Evolutionary conservation across 2,797 vertebrate species (phyloP), one percentile per base, ranked within the genome.

Genomic region (Peromyscus eremicus): DNA sequence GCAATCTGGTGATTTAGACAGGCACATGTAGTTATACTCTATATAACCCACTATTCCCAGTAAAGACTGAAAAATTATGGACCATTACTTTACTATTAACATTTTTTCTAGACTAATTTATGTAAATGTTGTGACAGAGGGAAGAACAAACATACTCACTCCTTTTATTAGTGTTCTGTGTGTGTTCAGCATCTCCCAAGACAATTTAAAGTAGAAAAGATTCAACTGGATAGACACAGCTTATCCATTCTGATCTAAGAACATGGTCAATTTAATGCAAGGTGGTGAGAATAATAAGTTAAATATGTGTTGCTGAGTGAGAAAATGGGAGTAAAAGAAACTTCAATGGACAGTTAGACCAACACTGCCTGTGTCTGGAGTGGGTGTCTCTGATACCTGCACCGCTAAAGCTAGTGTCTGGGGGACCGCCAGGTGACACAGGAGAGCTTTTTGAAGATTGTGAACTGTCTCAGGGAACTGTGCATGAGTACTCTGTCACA

Each of bases 401-500:
- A n/a, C 27, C n/a, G 17, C 37, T 60, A 49, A 32, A 46, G 6
- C 32, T 23, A 12, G 27, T 17, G 6, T 76, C 88, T 81, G 37
- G 55, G 1, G 14, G 14, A 2, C 32, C 34, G 73, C 16, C 46
- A 80, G 46, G 11, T 40, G 6, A 83, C 25, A 13, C 5, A 13
- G 57, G 11, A 64, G 12, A 82, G 7, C 9, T 49, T 32, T 23
- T 40, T 75, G 37, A 80, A 46, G 7, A 40, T 52, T 60, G n/a
- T 43, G 7, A 43, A 77, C 37, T 0, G 11, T 17, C 64, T 32
- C 8, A 9, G 13, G 6, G 3, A 57, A 89, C 27, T 76, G 57
- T 16, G 6, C 21, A 4, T 0, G 2, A 57, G 2, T 16, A 64
- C 5, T 49, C 34, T 3, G 21, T 37, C 6, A 12, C 52, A 16